A percentile compares a stretch with the other conserved stretches of the same genome.
These are phyloP conservation scores for Coenobita brevimanus DNA, from an alignment of 1,140 invertebrate genomes.

Conservation along the genomic window DNA sequence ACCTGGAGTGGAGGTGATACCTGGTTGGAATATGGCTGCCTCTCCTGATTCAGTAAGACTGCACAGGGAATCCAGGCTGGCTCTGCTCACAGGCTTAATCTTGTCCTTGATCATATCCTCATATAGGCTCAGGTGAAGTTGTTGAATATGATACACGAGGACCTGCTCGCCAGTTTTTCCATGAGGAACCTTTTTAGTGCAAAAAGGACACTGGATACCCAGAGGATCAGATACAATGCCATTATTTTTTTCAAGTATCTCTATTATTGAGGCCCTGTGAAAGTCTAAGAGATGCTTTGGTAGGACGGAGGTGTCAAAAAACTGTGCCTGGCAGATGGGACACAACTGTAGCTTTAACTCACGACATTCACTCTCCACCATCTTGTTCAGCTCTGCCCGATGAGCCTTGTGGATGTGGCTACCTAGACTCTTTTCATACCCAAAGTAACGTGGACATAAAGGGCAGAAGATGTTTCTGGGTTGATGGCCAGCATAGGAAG, in stretches of 20 bases:
- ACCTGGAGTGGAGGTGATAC: constrained; percentile 60
- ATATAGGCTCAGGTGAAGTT: constrained; percentile 54
- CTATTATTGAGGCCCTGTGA: constrained; percentile 63
- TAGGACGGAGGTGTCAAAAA: constrained; percentile 63
- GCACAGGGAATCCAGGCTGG: constrained; percentile 14
- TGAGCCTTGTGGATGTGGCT: constrained; percentile 65
- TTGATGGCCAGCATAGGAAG: constrained; percentile 66
- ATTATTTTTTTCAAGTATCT: constrained; percentile 59
- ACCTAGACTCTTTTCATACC: constrained; percentile 60
- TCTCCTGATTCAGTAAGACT: constrained; percentile 31
- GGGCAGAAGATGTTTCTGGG: constrained; percentile 68
- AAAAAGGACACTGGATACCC: constrained; percentile 67
- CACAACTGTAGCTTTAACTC: constrained; percentile 60
- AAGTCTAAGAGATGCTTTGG: constrained; percentile 67
- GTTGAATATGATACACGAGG: constrained; percentile 63
- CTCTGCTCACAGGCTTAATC: constrained; percentile 47
- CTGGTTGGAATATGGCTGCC: constrained; percentile 33
- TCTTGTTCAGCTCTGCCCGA: constrained; percentile 55
- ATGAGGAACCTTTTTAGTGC: constrained; percentile 62
- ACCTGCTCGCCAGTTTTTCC: constrained; percentile 63
- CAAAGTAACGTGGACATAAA: constrained; percentile 64
- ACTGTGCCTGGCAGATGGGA: constrained; percentile 65
- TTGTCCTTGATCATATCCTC: constrained; percentile 51
- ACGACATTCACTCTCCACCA: constrained; percentile 43
- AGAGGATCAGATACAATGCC: constrained; percentile 47